Percentiles rank a stretch among this genome's conserved stretches.
phyloP scores from a whole-genome alignment of 2,888 invertebrate genomes.

The Apamea epomidion region DNA sequence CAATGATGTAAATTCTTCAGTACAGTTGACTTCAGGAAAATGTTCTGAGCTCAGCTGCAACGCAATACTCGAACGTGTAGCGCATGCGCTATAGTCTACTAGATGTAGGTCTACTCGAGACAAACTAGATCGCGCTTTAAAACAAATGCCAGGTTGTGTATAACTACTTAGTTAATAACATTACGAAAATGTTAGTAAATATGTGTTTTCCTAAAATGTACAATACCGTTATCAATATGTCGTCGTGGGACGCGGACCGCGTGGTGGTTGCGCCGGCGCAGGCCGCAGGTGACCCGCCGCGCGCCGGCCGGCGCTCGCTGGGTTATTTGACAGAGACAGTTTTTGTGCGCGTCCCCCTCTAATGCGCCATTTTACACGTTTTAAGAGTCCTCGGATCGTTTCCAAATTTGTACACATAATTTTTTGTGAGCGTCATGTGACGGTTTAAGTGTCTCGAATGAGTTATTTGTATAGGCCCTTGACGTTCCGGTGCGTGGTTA shows the following conservation, averaged over 20 bases:
- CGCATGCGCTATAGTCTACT: background rate
- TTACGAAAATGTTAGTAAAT: background rate
- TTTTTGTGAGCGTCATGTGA: slow-evolving; percentile 84
- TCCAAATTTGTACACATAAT: slow-evolving; percentile 82
- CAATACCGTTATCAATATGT: background rate
- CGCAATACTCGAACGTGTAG: background rate
- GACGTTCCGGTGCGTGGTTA: slow-evolving; percentile 74
- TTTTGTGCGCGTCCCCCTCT: slow-evolving; percentile 66
- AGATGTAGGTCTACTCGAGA: background rate
- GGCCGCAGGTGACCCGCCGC: slow-evolving; percentile 50
- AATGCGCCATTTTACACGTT: slow-evolving; percentile 84
- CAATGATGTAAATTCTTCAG: slow-evolving; percentile 3
- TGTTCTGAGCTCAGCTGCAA: background rate
- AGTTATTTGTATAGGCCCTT: slow-evolving; percentile 86
- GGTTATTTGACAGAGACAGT: slow-evolving; percentile 55
- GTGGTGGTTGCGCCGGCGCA: slow-evolving; percentile 17
- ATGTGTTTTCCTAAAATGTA: background rate
- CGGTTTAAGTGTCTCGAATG: slow-evolving; percentile 85
- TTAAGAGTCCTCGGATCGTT: slow-evolving; percentile 80
- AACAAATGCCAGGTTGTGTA: background rate
- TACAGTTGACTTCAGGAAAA: background rate
- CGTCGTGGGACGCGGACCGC: background rate
- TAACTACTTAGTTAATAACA: background rate
- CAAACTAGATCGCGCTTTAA: too few species aligned
- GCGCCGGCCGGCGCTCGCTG: slow-evolving; percentile 45